Base-by-base conservation (phyloP, 2,797 vertebrate species). In the Labeo calbasu region DNA sequence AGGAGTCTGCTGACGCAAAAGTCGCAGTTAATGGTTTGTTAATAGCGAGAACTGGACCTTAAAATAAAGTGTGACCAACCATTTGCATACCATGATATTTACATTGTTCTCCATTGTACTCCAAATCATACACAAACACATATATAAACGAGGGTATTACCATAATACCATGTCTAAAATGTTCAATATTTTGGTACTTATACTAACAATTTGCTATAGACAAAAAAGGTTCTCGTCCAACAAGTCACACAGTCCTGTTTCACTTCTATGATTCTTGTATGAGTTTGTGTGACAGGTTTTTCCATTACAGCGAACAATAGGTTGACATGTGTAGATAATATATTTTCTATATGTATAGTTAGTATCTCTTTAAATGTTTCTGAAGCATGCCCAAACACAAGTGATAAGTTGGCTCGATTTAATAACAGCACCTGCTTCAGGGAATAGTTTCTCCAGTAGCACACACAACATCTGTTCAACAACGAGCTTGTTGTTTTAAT, bases 381-480 rank as follows among this genome's bases (percentile, higher is more conserved):
- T 59, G 13, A 43, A 59, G 21, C 53, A 59, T 59, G n/a, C 36
- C 55, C 14, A 59, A 46, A 11, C 13, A 59, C 53, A 77, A 77
- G 21, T 59, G 75, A 59, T 77, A 53, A 23, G 73, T 43, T 43
- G 40, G n/a, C 75, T 25, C 2, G 53, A 43, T 77, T 15, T 76
- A 59, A 23, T 17, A 76, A 15, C 6, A 40, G 12, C 73, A 57
- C 32, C 73, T 76, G 51, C 28, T 76, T 57, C 53, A 59, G 53
- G 32, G 73, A 76, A 40, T 23, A 43, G 13, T 43, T 40, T 59
- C 71, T 75, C 48, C 50, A 75, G 50, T 21, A 21, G 50, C 10
- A 6, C 25, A 8, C 25, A 55, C 36, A 59, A 59, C 73, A 77
- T 77, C 75, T 77, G 55, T 43, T 59, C 73, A 59, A 11, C 73